A percentile compares a stretch with the other conserved stretches of the same genome.
phyloP scores from a whole-genome alignment of 2,888 invertebrate genomes.

The Athalia circularis region DNA sequence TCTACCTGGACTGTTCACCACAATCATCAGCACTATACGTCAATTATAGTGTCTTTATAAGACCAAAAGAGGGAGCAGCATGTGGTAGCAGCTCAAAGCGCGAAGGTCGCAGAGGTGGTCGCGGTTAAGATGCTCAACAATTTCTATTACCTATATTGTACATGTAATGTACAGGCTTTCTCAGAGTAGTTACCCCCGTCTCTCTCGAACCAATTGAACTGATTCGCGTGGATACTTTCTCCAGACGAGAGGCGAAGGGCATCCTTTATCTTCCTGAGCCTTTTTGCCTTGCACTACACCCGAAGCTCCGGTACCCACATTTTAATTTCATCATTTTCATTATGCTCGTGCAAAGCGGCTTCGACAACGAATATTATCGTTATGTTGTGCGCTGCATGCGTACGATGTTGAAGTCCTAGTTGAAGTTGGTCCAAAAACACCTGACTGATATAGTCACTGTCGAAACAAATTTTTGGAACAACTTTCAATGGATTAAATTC shows the following conservation, averaged over 20 bases:
- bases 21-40: background rate
- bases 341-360: too few species aligned
- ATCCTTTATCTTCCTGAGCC: too few species aligned
- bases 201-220: constrained; percentile 20
- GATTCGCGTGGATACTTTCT: background rate
- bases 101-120: constrained; percentile 38
- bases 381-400: too few species aligned
- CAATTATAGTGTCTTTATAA: background rate
- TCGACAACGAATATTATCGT: too few species aligned
- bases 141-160: constrained; percentile 24
- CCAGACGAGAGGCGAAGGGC: background rate
- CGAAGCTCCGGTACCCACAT: too few species aligned
- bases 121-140: constrained; percentile 35
- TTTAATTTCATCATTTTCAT: too few species aligned
- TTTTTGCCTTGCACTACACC: too few species aligned
- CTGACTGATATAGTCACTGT: too few species aligned
- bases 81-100: background rate
- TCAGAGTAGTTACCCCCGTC: constrained; percentile 12
- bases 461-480: too few species aligned
- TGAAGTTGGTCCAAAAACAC: too few species aligned
- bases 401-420: too few species aligned
- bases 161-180: background rate
- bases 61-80: constrained; percentile 26
- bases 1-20: background rate
- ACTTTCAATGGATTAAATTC: too few species aligned